Evolutionary conservation across 1,140 invertebrate genomes (phyloP).

Genomic region (Lanistes nyassanus): DNA sequence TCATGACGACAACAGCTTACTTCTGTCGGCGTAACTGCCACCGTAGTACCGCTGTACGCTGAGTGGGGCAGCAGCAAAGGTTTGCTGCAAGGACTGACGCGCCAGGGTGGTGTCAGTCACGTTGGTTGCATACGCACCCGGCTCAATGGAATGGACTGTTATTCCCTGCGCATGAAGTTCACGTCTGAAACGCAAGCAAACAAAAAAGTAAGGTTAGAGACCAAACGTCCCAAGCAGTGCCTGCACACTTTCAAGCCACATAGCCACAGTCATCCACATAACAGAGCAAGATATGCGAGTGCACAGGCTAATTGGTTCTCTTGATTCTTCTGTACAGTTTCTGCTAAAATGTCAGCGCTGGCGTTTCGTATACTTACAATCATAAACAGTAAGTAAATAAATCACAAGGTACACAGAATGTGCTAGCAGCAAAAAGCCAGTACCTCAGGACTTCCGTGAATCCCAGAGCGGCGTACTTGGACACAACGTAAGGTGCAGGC

Average conservation of each 20-base stretch:
- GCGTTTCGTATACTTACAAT: too few relatives aligned
- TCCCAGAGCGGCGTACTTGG: constrained; percentile 48
- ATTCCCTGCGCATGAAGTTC: constrained; percentile 45
- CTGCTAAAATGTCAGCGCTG: too few relatives aligned
- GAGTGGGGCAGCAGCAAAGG: neutral
- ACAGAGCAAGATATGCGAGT: too few relatives aligned
- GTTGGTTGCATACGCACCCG: constrained; percentile 58
- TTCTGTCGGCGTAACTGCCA: constrained; percentile 45
- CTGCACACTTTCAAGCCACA: too few relatives aligned
- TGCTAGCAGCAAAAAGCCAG: too few relatives aligned
- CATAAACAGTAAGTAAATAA: too few relatives aligned
- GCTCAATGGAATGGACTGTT: constrained; percentile 58
- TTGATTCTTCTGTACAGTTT: too few relatives aligned
- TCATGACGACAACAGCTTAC: constrained; percentile 56
- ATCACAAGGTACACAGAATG: too few relatives aligned
- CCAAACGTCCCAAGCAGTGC: neutral
- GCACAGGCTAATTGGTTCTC: too few relatives aligned
- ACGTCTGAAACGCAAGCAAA: constrained; percentile 22
- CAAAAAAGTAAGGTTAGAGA: neutral
- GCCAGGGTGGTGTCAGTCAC: constrained; percentile 28
- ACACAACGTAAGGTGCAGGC: constrained; percentile 37
- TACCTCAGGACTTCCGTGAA: constrained; percentile 45
- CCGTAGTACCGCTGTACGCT: constrained; percentile 55
- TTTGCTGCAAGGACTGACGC: neutral
- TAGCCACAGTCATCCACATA: too few relatives aligned